phyloP scores from a whole-genome alignment of 2,797 vertebrate genomes.

The Danio kyathit region DNA sequence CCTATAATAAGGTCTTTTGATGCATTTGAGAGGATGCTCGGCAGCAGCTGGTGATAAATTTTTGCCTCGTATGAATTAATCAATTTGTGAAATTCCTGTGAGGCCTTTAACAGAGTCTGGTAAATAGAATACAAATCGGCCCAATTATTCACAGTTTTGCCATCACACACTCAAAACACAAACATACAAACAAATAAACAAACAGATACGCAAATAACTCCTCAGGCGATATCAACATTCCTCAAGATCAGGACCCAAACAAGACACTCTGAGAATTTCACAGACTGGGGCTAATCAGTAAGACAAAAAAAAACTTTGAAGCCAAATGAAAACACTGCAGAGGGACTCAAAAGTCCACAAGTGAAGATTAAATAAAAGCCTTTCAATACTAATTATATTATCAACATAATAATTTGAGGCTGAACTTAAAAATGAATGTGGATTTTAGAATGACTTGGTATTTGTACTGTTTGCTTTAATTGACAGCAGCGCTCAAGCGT shows the following conservation, averaged over 20 bases:
- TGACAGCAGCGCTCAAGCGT: neutral
- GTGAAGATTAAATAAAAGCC: neutral
- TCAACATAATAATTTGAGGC: neutral
- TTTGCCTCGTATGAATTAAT: constrained; percentile 75
- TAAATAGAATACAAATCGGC: constrained; percentile 83
- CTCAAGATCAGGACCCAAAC: constrained; percentile 40
- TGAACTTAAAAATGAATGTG: neutral
- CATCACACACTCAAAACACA: constrained; percentile 58
- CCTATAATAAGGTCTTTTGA: constrained; percentile 66
- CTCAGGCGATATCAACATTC: constrained; percentile 29
- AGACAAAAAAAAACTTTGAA: constrained; percentile 26
- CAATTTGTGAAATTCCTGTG: constrained; percentile 74
- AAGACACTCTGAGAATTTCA: constrained; percentile 23
- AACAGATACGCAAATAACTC: constrained; percentile 51
- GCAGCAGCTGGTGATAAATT: constrained; percentile 76
- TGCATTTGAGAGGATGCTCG: constrained; percentile 70
- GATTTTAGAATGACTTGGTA: neutral
- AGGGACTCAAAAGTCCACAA: neutral
- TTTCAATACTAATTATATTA: neutral
- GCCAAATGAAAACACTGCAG: neutral
- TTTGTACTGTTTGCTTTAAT: neutral
- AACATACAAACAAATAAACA: constrained; percentile 40
- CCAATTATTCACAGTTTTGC: constrained; percentile 78
- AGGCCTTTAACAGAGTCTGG: constrained; percentile 73
- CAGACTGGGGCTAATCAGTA: constrained; percentile 21